Conservation (phyloP, 2,113 vertebrate species). For the Ciconia maguari region DNA sequence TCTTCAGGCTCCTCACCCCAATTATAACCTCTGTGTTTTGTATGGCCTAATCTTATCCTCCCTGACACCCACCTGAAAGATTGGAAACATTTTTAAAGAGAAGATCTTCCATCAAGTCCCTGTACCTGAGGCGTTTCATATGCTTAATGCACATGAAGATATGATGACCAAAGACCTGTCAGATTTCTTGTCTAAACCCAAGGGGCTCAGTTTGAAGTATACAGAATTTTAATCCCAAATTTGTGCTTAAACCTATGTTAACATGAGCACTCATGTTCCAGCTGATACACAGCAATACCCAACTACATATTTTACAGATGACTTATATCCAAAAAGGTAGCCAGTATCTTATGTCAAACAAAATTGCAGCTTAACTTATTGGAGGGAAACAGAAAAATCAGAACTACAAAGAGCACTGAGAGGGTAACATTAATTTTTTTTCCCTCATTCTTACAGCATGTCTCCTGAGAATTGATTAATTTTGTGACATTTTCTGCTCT, state of each 20-base stretch:
- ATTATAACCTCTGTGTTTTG: neutral
- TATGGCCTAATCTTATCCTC: neutral
- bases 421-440: neutral
- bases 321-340: neutral
- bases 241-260: neutral
- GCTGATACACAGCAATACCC: neutral
- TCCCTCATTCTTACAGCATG: neutral
- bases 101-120: neutral
- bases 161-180: neutral
- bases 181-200: neutral
- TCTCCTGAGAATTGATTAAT: constrained; percentile 42
- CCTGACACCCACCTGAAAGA: neutral
- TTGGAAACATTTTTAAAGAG: neutral
- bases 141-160: neutral
- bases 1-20: neutral
- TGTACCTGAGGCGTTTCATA: neutral
- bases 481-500: constrained; percentile 66
- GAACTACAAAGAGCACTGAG: neutral
- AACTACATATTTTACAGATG: neutral
- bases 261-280: neutral
- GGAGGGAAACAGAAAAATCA: neutral
- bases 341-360: neutral
- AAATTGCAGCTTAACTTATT: neutral
- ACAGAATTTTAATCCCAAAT: neutral
- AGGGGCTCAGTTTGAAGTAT: neutral